Base-by-base conservation (phyloP, 2,113 vertebrate genomes). In the Crotalus horridus region DNA sequence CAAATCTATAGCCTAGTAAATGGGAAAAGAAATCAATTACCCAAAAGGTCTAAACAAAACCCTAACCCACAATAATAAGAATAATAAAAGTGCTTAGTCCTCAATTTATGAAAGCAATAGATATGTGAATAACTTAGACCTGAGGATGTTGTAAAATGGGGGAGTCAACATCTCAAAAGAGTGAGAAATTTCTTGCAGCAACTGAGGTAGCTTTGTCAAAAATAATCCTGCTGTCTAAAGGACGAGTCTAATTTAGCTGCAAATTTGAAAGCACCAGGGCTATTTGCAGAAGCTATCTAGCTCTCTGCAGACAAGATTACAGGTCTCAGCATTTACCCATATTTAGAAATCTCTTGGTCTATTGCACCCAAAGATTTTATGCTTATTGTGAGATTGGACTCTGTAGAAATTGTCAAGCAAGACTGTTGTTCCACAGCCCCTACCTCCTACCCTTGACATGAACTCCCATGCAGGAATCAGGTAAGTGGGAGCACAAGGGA, bases 21-120 rank as follows among this genome's bases (percentile, higher is more conserved):
- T 85, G 86, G 90, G 29, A 94, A 94, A 90, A 92, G 93, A 95
- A 96, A 88, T 91, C 51, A 91, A 48, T 90, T 92, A 91, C 61
- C 46, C 61, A 93, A 86, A 90, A 92, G 91, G 58, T 58, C 51
- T 89, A 56, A 89, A 91, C 92, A 94, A 94, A 92, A 33, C 29
- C 29, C 29, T n/a, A 69, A 33, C 29, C 64, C 61, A 91, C 23
- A 69, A 54, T 90, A 91, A 87, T 43, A 94, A 61, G 58, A 89
- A 54, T 53, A 43, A 92, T 95, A 95, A 93, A 94, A 94, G 46
- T 64, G 43, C 58, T 88, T 92, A 69, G 92, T 90, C 81, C 8
- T 93, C 88, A 54, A 89, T 94, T 96, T 93, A 92, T 56, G 89
- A 93, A 74, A 93, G 59, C 58, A 92, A 87, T 23, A 87, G 81